Evolutionary conservation across 2,888 invertebrate genomes (phyloP).

Genomic region (Hipparchia semele): DNA sequence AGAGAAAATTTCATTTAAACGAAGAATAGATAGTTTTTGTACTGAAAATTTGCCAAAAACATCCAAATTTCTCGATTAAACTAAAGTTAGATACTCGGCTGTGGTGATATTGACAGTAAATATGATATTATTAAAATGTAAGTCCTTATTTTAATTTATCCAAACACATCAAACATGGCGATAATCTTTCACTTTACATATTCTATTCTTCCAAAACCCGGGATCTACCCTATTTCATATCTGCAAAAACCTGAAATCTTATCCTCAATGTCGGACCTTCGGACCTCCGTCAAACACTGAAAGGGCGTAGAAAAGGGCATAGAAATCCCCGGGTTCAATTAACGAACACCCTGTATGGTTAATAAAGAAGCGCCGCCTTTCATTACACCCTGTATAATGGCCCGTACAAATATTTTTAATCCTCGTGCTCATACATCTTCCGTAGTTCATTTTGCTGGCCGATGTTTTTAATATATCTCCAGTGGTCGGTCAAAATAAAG

Average conservation of each 20-base stretch:
- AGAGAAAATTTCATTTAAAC: too few relatives aligned
- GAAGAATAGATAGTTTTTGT: too few relatives aligned
- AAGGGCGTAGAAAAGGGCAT: constrained; percentile 69
- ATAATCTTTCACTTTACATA: constrained; percentile 29
- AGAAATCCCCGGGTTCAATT: constrained; percentile 72
- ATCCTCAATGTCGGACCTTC: constrained; percentile 34
- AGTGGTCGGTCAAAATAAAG: constrained; percentile 45
- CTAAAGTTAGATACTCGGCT: too few relatives aligned
- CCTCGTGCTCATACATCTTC: constrained; percentile 80
- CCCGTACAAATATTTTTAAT: constrained; percentile 83
- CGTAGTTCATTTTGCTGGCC: constrained; percentile 78
- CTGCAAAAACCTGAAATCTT: constrained; percentile 41
- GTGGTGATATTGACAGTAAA: too few relatives aligned
- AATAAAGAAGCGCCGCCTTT: constrained; percentile 78
- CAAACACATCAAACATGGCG: constrained; percentile 14
- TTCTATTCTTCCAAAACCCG: constrained; percentile 14
- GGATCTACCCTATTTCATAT: constrained; percentile 32
- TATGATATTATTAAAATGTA: not conserved
- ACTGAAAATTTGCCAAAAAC: too few relatives aligned
- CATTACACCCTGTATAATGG: constrained; percentile 82
- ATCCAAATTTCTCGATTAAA: too few relatives aligned
- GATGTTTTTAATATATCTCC: constrained; percentile 62
- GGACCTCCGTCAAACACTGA: constrained; percentile 69
- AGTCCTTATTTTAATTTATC: not conserved
- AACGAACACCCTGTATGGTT: constrained; percentile 72